A percentile compares a stretch with the other conserved stretches of the same genome.
Conservation (phyloP, 2,888 invertebrate species). For the Hydropsyche betteni region DNA sequence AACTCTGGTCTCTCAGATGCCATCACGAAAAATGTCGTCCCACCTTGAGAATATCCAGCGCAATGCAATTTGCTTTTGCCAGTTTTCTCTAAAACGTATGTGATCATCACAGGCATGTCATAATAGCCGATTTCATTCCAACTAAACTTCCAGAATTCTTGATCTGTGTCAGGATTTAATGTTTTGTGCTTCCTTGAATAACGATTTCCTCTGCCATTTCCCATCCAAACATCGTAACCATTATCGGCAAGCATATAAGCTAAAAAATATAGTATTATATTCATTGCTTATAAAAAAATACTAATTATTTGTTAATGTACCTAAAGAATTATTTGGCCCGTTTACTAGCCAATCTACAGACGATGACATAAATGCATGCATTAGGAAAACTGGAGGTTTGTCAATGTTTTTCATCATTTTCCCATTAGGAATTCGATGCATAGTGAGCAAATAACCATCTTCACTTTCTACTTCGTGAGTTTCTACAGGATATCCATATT, state of each 20-base stretch:
- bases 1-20: slow-evolving; percentile 67
- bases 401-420: slow-evolving; percentile 53
- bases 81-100: slow-evolving; percentile 69
- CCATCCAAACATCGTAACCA: slow-evolving; percentile 83
- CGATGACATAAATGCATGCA: slow-evolving; percentile 77
- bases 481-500: slow-evolving; percentile 68
- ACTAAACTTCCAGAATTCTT: slow-evolving; percentile 66
- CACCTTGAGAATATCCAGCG: slow-evolving; percentile 78
- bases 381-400: slow-evolving; percentile 65
- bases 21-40: slow-evolving; percentile 71
- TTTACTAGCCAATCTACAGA: slow-evolving; percentile 80
- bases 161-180: slow-evolving; percentile 60
- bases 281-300: too few relatives aligned
- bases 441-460: slow-evolving; percentile 74
- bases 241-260: slow-evolving; percentile 70
- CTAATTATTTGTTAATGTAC: slow-evolving; percentile 56
- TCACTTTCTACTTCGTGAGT: slow-evolving; percentile 67
- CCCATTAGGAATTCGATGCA: slow-evolving; percentile 70
- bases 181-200: slow-evolving; percentile 70
- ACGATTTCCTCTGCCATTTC: slow-evolving; percentile 79
- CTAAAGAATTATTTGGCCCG: slow-evolving; percentile 74
- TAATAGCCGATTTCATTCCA: slow-evolving; percentile 81
- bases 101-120: slow-evolving; percentile 80
- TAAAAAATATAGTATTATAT: slow-evolving; percentile 52
- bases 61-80: slow-evolving; percentile 69